Conservation (phyloP, 2,113 vertebrate species). For the Ammodytes marinus region DNA sequence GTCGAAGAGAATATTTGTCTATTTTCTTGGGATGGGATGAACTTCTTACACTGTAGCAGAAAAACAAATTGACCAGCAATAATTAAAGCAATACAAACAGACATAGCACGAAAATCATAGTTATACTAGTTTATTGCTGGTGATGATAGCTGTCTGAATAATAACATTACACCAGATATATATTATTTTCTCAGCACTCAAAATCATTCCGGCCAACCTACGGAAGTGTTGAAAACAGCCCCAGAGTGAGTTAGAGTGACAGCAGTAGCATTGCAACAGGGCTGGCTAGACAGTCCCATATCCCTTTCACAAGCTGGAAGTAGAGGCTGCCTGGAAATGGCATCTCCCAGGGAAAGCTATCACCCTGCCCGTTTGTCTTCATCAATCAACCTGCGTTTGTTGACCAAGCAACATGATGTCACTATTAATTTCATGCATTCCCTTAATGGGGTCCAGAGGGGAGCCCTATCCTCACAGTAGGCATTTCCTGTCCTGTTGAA, state of each 20-base stretch:
- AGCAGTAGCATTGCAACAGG: conserved; percentile 63
- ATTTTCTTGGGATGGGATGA: neutral
- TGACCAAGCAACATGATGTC: conserved; percentile 90
- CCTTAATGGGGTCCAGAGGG: conserved; percentile 84
- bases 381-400: conserved; percentile 89
- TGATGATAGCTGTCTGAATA: neutral
- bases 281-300: conserved; percentile 72
- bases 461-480: conserved; percentile 83
- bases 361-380: conserved; percentile 88
- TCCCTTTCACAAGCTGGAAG: conserved; percentile 81
- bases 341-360: conserved; percentile 85
- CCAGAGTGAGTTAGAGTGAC: conserved; percentile 72
- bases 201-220: conserved; percentile 48
- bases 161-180: conserved; percentile 30
- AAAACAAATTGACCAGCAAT: neutral
- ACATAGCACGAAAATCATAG: neutral
- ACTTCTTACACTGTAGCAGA: neutral
- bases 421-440: conserved; percentile 90
- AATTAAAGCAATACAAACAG: neutral
- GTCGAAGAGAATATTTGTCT: neutral
- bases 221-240: conserved; percentile 64
- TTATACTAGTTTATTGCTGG: too few relatives aligned
- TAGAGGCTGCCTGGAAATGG: conserved; percentile 75
- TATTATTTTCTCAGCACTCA: conserved; percentile 39
- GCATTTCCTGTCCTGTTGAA: conserved; percentile 83